Base-by-base conservation (phyloP, 2,888 invertebrate genomes). In the Andrena dorsata region DNA sequence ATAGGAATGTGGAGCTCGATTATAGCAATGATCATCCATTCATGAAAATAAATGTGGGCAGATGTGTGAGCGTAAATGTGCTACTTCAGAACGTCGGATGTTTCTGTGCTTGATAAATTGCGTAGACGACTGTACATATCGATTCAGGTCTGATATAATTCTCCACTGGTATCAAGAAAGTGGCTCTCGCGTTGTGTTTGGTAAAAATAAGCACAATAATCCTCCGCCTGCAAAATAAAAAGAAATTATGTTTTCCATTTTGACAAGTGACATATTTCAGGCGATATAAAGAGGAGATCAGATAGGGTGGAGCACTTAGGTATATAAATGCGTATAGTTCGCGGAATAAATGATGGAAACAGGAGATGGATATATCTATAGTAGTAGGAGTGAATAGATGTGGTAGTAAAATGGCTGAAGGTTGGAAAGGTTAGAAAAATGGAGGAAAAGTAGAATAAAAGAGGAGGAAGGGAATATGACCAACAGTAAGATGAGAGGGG, bases 141-240 rank as follows among this genome's bases (percentile, higher is more conserved):
- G 85, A 80, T 88, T 84, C 64, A 72, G 80, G 64, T 77, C 41
- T 49, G 76, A 56, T 60, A 41, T 69, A 47, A 58, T 71, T 60
- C 58, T 87, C 82, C 66, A 88, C 85, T 84, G 86, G 85, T 94
- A 94, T 94, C 94, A 95, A 91, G 95, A 94, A 90, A 96, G 94
- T 91, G 97, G 97, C 94, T 97, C 97, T 86, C 97, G 95, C 58
- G 98, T 98, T 92, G 98, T 98, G 94, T 98, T 98, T 91, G 98
- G 98, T 94, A 98, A 95, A 95, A 97, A 96, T 92, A 98, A 95
- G 94, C 98, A 97, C 95, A 97, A 96, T 85, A 98, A 95, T 81
- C 98, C 98, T 93, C 98, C 98, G 91, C 98, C 94, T 95, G 91
- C 30, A 90, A 92, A 72, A 84, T 63, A 8, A 56, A 80, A 26